Evolutionary conservation across 2,888 invertebrate species (phyloP).

Genomic region (Troilus luridus): DNA sequence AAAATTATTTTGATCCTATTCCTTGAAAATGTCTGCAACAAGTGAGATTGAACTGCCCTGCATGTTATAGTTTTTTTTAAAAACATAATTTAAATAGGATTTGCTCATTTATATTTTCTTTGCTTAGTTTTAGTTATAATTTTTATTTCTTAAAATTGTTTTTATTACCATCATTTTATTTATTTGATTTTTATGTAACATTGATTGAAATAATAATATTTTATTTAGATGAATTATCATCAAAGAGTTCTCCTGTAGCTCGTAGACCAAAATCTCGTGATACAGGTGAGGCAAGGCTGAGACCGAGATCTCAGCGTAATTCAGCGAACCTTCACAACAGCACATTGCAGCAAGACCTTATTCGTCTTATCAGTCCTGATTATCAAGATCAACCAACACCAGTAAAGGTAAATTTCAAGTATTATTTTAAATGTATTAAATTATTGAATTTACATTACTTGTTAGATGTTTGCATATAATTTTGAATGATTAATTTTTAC

Average conservation of each 20-base stretch:
- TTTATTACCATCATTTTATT: background rate
- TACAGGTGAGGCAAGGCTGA: conserved; percentile 74
- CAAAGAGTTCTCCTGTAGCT: conserved; percentile 70
- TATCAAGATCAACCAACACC: conserved; percentile 70
- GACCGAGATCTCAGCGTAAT: conserved; percentile 72
- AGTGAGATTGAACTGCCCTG: no score
- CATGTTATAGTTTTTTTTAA: no score
- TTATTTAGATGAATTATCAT: conserved; percentile 73
- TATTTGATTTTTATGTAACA: background rate
- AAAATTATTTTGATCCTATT: no score
- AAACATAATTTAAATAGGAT: background rate
- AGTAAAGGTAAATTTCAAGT: conserved; percentile 11
- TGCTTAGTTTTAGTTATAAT: background rate
- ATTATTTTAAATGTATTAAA: conserved; percentile 23
- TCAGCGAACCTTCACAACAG: conserved; percentile 74
- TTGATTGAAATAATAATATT: background rate
- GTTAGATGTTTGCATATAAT: conserved; percentile 66
- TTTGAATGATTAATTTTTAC: conserved; percentile 28
- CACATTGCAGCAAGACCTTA: conserved; percentile 86
- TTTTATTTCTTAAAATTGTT: background rate
- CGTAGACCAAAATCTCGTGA: conserved; percentile 68
- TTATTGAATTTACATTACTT: background rate
- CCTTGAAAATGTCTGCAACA: no score
- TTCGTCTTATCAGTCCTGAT: conserved; percentile 89
- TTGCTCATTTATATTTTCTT: background rate